phyloP scores from a whole-genome alignment of 2,888 invertebrate species.

The Lycia hirtaria region DNA sequence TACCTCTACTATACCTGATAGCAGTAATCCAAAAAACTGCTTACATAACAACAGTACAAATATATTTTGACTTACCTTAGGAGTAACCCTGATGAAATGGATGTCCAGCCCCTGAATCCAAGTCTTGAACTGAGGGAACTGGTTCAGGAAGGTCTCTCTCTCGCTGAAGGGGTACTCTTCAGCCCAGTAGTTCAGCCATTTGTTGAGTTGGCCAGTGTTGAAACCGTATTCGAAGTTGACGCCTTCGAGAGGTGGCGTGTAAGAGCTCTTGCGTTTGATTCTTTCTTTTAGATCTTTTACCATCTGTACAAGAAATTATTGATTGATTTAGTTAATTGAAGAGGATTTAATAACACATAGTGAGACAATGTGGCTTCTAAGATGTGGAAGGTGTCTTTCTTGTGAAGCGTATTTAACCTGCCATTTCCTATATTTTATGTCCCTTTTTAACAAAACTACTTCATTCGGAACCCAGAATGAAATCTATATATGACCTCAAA shows the following conservation, averaged over 20 bases:
- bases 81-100: conserved; percentile 82
- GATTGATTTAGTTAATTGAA: not conserved
- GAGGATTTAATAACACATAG: no score
- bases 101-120: conserved; percentile 90
- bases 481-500: no score
- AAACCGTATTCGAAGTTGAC: conserved; percentile 93
- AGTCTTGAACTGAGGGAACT: conserved; percentile 91
- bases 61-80: conserved; percentile 55
- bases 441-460: no score
- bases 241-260: conserved; percentile 87
- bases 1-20: no score
- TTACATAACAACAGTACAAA: no score
- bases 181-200: conserved; percentile 91
- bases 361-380: no score
- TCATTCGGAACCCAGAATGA: no score
- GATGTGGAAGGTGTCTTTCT: no score
- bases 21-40: no score
- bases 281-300: conserved; percentile 63
- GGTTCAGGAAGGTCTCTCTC: conserved; percentile 88
- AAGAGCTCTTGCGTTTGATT: conserved; percentile 56
- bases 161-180: conserved; percentile 88
- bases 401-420: no score
- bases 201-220: conserved; percentile 87
- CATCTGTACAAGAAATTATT: conserved; percentile 52
- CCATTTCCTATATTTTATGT: no score